Percentiles rank a stretch among this genome's conserved stretches.
Evolutionary conservation across 92 coral and sea anemone species (phyloP).

Genomic region (Porites divaricata): DNA sequence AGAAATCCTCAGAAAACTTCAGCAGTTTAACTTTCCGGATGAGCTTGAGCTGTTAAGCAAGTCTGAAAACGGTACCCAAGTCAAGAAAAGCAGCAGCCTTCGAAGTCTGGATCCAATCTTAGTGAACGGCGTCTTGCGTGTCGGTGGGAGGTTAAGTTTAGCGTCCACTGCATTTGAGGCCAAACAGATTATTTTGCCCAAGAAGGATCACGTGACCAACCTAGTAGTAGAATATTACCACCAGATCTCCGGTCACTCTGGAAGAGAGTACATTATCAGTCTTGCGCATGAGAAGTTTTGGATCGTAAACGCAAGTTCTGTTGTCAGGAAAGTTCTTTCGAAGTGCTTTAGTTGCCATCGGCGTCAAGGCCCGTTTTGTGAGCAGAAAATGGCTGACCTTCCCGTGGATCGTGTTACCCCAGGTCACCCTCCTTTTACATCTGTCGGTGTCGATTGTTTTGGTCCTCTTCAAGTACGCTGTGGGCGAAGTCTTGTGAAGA

Average conservation of each 20-base stretch:
- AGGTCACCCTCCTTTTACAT: conserved; percentile 25
- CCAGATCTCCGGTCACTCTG: conserved; percentile 40
- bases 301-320: conserved; percentile 15
- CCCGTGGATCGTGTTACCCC: conserved; percentile 15
- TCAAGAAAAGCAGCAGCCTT: conserved; percentile 36
- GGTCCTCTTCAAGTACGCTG: conserved; percentile 23
- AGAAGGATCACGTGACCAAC: conserved; percentile 34
- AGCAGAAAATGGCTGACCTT: conserved; percentile 53
- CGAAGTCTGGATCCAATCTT: conserved; percentile 27
- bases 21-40: conserved; percentile 26
- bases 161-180: conserved; percentile 20
- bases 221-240: conserved; percentile 36
- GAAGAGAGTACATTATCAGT: conserved; percentile 45
- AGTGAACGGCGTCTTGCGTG: conserved; percentile 37
- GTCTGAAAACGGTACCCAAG: not conserved
- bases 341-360: conserved; percentile 31
- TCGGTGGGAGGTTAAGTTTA: conserved; percentile 37
- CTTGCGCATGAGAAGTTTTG: conserved; percentile 41
- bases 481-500: conserved; percentile 1
- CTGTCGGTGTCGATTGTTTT: conserved; percentile 21
- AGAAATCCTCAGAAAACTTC: conserved; percentile 25
- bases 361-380: conserved; percentile 26
- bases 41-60: not conserved
- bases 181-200: conserved; percentile 50
- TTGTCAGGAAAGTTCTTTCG: not conserved